Evolutionary conservation across 2,113 vertebrate species (phyloP).

Genomic region (Macrotus californicus): DNA sequence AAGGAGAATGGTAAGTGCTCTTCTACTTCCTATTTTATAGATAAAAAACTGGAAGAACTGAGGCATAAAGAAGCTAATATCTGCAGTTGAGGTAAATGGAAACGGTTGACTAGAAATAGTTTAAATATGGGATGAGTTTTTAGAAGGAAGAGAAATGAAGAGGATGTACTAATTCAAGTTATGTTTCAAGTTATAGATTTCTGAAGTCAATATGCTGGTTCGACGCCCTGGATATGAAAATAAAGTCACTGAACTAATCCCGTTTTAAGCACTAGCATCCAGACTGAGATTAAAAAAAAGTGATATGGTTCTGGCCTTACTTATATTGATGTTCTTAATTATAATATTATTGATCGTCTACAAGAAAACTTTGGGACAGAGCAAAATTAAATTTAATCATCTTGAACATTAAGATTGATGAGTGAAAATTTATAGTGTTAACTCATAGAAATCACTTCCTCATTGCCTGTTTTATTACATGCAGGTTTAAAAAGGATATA

Average conservation of each 20-base stretch:
- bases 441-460: constrained; percentile 61
- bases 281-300: constrained; percentile 11
- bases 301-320: not conserved
- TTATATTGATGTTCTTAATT: constrained; percentile 66
- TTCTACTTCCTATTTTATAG: not conserved
- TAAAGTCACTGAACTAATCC: constrained; percentile 15
- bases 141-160: not conserved
- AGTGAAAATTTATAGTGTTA: constrained; percentile 62
- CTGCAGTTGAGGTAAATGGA: not conserved
- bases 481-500: constrained; percentile 44
- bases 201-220: not conserved
- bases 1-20: not conserved
- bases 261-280: not conserved
- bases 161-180: not conserved
- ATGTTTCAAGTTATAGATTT: not conserved
- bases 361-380: constrained; percentile 50
- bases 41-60: not conserved
- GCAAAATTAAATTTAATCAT: constrained; percentile 75
- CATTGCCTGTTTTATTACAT: constrained; percentile 38
- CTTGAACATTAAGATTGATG: constrained; percentile 76
- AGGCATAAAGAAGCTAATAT: not conserved
- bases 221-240: not conserved
- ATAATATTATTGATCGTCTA: constrained; percentile 68
- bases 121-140: not conserved
- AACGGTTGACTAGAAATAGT: not conserved